These are phyloP conservation scores for Tetragnatha montana DNA, from an alignment of 2,888 invertebrate genomes.

Conservation along the genomic window DNA sequence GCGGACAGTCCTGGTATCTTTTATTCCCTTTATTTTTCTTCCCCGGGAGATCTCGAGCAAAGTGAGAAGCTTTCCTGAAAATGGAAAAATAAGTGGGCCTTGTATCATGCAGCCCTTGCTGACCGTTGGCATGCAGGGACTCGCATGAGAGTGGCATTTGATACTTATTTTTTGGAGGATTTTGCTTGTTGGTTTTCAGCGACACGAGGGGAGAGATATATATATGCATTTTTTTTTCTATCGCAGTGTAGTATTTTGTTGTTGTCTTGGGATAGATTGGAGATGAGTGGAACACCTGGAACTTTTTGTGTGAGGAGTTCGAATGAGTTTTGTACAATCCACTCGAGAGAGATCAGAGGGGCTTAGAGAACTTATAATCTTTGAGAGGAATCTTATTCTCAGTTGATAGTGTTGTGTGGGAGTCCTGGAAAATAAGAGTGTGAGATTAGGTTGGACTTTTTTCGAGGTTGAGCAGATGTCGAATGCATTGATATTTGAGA, in stretches of 20 bases:
- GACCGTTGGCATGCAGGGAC: conserved; percentile 29
- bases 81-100: conserved; percentile 66
- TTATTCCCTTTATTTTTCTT: conserved; percentile 44
- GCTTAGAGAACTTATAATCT: conserved; percentile 22
- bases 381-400: neutral
- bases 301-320: neutral
- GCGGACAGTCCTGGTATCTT: conserved; percentile 49
- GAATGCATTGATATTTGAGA: too few relatives aligned
- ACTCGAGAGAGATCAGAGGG: conserved; percentile 12
- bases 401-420: neutral
- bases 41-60: conserved; percentile 45
- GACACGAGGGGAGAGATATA: conserved; percentile 23
- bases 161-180: conserved; percentile 32
- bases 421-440: neutral
- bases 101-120: conserved; percentile 62
- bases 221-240: conserved; percentile 17
- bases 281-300: conserved; percentile 18
- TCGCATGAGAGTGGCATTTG: conserved; percentile 35
- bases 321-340: neutral
- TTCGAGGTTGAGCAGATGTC: neutral
- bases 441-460: neutral
- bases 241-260: conserved; percentile 16
- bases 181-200: conserved; percentile 14
- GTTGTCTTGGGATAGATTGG: conserved; percentile 19
- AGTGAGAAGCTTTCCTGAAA: conserved; percentile 67